Evolutionary conservation across 2,113 vertebrate genomes (phyloP).

Genomic region (Anarhynchus alexandrinus): DNA sequence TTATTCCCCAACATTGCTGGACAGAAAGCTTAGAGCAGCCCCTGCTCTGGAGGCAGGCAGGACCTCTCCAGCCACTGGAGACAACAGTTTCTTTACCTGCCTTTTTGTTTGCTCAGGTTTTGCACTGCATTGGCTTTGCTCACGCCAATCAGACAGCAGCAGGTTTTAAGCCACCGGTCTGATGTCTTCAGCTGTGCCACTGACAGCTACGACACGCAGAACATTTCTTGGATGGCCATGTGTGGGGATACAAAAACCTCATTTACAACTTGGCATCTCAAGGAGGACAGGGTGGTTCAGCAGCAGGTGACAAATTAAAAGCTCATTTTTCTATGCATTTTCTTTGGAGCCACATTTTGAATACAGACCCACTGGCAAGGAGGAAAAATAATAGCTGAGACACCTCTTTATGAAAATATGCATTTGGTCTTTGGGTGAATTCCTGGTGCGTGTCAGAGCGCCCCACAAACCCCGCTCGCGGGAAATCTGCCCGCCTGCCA

Average conservation of each 20-base stretch:
- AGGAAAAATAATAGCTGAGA: neutral
- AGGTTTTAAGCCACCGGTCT: neutral
- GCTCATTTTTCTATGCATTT: constrained; percentile 39
- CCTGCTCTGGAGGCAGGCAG: neutral
- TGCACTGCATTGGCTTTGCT: neutral
- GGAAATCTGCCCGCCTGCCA: neutral
- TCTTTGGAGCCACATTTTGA: constrained; percentile 15
- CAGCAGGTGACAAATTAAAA: constrained; percentile 59
- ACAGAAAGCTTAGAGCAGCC: neutral
- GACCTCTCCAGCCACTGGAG: neutral
- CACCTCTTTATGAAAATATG: neutral
- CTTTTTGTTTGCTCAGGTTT: neutral
- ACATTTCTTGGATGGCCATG: neutral
- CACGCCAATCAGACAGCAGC: neutral
- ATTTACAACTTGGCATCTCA: constrained; percentile 39
- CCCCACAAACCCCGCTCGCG: neutral
- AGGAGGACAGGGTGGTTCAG: constrained; percentile 26
- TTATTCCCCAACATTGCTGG: neutral
- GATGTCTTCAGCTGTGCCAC: constrained; percentile 29
- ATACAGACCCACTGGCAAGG: neutral
- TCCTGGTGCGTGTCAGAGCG: neutral
- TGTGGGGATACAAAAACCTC: constrained; percentile 20
- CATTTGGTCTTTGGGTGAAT: neutral
- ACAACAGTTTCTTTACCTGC: neutral
- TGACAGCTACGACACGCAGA: neutral